Evolutionary conservation across 2,888 invertebrate species (phyloP).

Genomic region (Phengaris arion): DNA sequence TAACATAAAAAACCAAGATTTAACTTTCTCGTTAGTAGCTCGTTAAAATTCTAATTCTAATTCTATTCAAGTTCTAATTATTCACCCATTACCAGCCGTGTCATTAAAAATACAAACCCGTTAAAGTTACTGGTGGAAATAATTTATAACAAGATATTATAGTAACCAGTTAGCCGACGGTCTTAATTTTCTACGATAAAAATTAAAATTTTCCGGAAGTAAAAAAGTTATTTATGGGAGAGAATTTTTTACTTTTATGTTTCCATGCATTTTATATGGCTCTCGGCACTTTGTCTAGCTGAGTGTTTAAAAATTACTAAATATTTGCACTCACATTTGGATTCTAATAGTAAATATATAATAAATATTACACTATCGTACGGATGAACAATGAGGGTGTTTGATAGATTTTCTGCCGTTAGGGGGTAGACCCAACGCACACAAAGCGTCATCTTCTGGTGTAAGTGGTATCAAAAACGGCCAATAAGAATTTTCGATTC

Average conservation of each 20-base stretch:
- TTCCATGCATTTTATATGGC: conserved; percentile 4
- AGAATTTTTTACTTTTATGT: conserved; percentile 11
- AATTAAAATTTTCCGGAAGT: conserved; percentile 4
- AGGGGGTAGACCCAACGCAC: no score
- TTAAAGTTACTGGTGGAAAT: conserved; percentile 17
- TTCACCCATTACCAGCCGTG: conserved; percentile 11
- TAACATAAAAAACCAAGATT: not conserved
- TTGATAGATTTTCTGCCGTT: no score
- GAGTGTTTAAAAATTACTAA: conserved; percentile 14
- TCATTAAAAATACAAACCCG: conserved; percentile 26
- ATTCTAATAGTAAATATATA: no score
- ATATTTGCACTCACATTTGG: not conserved
- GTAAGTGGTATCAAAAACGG: no score
- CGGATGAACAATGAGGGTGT: no score
- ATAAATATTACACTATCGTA: no score
- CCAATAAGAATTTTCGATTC: no score
- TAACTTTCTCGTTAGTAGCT: no score
- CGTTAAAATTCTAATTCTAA: conserved; percentile 17
- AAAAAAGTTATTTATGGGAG: conserved; percentile 18
- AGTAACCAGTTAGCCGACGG: conserved; percentile 8
- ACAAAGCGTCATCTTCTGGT: no score
- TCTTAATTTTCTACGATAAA: conserved; percentile 23
- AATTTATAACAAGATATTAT: conserved; percentile 24
- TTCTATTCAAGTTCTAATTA: conserved; percentile 15
- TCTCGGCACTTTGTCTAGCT: conserved; percentile 1